Base-by-base conservation (phyloP, 2,888 invertebrate species). In the Diarsia rubi region DNA sequence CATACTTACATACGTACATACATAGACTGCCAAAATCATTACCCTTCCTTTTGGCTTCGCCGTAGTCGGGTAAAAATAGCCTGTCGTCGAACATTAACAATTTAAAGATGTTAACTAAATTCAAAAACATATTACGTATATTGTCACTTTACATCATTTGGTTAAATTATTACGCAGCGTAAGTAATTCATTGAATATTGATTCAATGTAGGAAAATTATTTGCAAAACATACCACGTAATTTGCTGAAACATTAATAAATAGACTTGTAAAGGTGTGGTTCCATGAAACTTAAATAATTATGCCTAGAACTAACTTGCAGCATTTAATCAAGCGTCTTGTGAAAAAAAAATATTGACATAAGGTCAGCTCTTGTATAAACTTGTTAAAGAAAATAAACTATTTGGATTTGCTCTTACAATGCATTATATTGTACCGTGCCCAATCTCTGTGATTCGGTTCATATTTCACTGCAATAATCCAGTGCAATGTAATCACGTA, bases 361-460 rank as follows among this genome's bases (percentile, higher is more conserved):
- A 69, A 69, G 67, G 67, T 85, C 73, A 69, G 42, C 66, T 69
- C 66, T 47, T n/a, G 71, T n/a, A n/a, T n/a, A n/a, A n/a, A n/a
- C n/a, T n/a, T n/a, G n/a, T n/a, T n/a, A n/a, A n/a, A n/a, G n/a
- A n/a, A n/a, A n/a, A n/a, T n/a, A n/a, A n/a, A n/a, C n/a, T n/a
- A n/a, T n/a, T n/a, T n/a, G n/a, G n/a, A n/a, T n/a, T n/a, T n/a
- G 42, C 66, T 69, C 66, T 47, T n/a, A 69, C 64, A 82, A 79
- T 60, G n/a, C 42, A 73, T 67, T 70, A 16, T 54, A 65, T n/a
- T 78, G 19, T 57, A 66, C 49, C 44, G 66, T 69, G 75, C 57
- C 49, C 62, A 67, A 65, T 63, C n/a, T 59, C 64, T 72, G 37
- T 52, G 24, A 68, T 59, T 62, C 45, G n/a, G 16, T 69, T 27